Conservation (phyloP, 2,888 invertebrate species). For the Cylloceria caligata region DNA sequence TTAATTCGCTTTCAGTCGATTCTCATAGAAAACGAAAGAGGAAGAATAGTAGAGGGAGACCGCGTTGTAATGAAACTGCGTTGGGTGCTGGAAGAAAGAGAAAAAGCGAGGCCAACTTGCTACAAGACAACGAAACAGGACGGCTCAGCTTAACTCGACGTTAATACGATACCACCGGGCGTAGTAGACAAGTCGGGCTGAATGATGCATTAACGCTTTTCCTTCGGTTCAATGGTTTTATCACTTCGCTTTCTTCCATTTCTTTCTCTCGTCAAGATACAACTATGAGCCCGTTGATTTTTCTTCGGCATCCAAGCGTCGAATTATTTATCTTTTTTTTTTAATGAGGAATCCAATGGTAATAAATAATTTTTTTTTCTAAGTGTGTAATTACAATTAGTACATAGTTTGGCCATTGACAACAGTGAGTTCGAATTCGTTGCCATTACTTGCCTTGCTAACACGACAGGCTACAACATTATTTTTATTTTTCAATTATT, state of each 20-base stretch:
- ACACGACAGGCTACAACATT: too few relatives aligned
- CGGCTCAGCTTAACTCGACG: slow-evolving; percentile 50
- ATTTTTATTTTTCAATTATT: too few relatives aligned
- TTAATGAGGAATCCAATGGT: slow-evolving; percentile 3
- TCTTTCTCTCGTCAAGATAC: slow-evolving; percentile 17
- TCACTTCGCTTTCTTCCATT: slow-evolving; percentile 24
- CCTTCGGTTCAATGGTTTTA: slow-evolving; percentile 45
- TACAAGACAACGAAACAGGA: slow-evolving; percentile 47
- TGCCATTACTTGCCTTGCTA: too few relatives aligned
- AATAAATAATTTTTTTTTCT: background rate
- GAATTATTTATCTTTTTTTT: slow-evolving; percentile 17
- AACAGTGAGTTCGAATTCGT: too few relatives aligned
- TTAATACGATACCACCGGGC: slow-evolving; percentile 55
- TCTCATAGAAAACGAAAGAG: background rate
- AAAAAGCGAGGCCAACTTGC: slow-evolving; percentile 43
- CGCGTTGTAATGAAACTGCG: slow-evolving; percentile 41
- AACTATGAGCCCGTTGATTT: slow-evolving; percentile 22
- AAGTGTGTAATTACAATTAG: too few relatives aligned
- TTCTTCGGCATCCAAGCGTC: background rate
- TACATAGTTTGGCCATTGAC: too few relatives aligned
- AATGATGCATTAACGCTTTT: slow-evolving; percentile 65
- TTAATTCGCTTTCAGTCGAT: slow-evolving; percentile 63
- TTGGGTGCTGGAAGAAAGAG: slow-evolving; percentile 34
- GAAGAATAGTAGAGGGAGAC: background rate
- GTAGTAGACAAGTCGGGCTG: slow-evolving; percentile 55